Conservation (phyloP, 2,113 vertebrate genomes). For the Stictonetta naevosa region DNA sequence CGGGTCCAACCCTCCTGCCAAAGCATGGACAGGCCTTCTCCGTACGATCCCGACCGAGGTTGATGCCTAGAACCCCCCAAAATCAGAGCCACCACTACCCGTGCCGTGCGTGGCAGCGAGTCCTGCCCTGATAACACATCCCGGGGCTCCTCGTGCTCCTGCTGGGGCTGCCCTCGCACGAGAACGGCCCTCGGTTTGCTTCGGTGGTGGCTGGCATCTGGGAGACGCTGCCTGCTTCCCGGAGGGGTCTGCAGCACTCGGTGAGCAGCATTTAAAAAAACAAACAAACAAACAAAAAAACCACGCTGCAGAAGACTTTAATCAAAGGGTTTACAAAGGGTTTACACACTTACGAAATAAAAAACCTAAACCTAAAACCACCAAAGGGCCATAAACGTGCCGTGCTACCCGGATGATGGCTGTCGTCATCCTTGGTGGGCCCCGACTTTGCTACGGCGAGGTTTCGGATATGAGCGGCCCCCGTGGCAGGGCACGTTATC, state of each 20-base stretch:
- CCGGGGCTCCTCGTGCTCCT: rapidly evolving
- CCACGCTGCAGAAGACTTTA: rapidly evolving
- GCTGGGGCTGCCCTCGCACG: background rate
- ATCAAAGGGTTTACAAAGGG: background rate
- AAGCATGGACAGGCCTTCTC: background rate
- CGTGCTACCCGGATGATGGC: rapidly evolving
- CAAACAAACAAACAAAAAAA: background rate
- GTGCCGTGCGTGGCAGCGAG: rapidly evolving
- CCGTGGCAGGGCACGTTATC: background rate
- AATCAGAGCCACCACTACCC: rapidly evolving
- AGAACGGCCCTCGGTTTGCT: background rate
- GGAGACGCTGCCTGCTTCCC: background rate
- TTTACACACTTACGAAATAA: background rate
- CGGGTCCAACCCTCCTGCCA: too few species aligned
- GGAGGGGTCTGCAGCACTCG: background rate
- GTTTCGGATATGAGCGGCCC: background rate
- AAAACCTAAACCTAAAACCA: background rate
- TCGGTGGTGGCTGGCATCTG: too few species aligned
- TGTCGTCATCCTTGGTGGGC: background rate
- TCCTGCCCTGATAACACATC: background rate
- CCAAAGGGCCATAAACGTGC: rapidly evolving
- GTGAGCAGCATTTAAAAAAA: background rate
- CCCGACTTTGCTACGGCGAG: rapidly evolving
- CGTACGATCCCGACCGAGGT: rapidly evolving
- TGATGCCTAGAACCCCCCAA: rapidly evolving